phyloP scores from a whole-genome alignment of 1,140 invertebrate species.

The Drosophila bocki region DNA sequence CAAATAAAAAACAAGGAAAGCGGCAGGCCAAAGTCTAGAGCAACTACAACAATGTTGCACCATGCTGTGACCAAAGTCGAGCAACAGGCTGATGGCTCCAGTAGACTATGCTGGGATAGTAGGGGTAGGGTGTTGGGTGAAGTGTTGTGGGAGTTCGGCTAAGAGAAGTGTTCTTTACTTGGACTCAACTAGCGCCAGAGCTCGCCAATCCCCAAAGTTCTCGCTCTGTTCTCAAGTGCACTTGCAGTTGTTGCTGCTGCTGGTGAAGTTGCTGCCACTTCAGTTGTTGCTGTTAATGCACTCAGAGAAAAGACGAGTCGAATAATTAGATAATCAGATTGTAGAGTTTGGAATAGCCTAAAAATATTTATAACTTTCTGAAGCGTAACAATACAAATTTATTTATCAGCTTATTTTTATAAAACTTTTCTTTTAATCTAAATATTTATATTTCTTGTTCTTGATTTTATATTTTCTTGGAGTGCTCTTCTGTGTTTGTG shows the following conservation, averaged over 20 bases:
- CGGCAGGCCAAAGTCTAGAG: constrained; percentile 29
- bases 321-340: background rate
- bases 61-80: constrained; percentile 62
- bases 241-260: constrained; percentile 49
- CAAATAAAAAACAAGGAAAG: constrained; percentile 42
- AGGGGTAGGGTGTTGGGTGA: background rate
- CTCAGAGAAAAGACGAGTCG: background rate
- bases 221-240: constrained; percentile 62
- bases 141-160: constrained; percentile 23
- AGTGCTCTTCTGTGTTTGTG: constrained; percentile 50
- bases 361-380: too few species aligned
- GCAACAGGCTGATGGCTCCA: constrained; percentile 68
- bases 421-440: background rate
- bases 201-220: constrained; percentile 74
- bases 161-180: constrained; percentile 50
- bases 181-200: constrained; percentile 62
- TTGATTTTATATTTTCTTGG: background rate
- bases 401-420: too few species aligned
- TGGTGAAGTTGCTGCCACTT: constrained; percentile 67
- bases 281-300: constrained; percentile 35
- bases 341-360: background rate
- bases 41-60: constrained; percentile 66
- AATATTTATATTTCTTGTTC: background rate
- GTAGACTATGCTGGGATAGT: background rate
- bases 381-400: too few species aligned